phyloP scores from a whole-genome alignment of 1,140 invertebrate species.

The Linepithema humile region DNA sequence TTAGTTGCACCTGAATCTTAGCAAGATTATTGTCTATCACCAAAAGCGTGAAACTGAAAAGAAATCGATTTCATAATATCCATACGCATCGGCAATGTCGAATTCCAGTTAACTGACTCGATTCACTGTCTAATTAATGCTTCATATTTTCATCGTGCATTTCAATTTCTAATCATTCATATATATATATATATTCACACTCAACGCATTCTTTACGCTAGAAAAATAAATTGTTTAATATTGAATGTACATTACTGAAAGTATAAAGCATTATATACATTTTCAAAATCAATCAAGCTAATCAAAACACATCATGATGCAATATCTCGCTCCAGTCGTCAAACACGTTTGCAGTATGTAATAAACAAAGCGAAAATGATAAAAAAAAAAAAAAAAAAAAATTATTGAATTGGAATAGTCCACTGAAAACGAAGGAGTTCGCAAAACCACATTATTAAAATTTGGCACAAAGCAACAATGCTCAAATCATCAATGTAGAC shows the following conservation, averaged over 20 bases:
- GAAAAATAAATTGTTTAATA: background rate
- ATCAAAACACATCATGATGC: conserved; percentile 23
- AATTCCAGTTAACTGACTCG: background rate
- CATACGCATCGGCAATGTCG: background rate
- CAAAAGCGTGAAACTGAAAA: conserved; percentile 51
- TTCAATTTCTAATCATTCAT: background rate
- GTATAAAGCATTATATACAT: conserved; percentile 15
- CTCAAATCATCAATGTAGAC: conserved; percentile 68
- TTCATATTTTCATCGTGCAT: conserved; percentile 6
- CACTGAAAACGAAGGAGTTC: conserved; percentile 59
- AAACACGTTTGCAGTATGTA: background rate
- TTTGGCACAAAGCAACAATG: conserved; percentile 65
- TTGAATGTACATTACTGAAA: background rate
- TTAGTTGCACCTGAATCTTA: conserved; percentile 8
- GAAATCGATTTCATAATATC: conserved; percentile 29
- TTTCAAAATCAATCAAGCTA: background rate
- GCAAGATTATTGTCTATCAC: conserved; percentile 22
- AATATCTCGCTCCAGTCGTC: background rate
- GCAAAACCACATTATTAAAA: conserved; percentile 58
- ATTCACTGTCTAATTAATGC: background rate
- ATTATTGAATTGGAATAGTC: conserved; percentile 41
- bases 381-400: conserved; percentile 55
- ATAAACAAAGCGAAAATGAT: conserved; percentile 43
- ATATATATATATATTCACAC: background rate
- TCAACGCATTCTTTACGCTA: background rate